These are phyloP conservation scores for Zeus faber DNA, from an alignment of 2,113 vertebrate genomes.

Conservation along the genomic window DNA sequence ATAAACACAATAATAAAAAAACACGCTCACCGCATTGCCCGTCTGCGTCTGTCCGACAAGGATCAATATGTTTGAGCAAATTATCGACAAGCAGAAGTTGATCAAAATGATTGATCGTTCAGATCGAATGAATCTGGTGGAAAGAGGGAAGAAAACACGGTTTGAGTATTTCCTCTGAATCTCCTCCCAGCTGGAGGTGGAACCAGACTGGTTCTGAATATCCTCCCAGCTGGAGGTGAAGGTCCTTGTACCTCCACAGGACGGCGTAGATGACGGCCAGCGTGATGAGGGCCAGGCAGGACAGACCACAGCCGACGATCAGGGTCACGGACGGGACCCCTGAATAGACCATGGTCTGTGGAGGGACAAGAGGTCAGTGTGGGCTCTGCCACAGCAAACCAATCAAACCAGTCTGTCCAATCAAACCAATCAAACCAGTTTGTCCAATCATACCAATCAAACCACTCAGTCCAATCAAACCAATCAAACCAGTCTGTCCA, in stretches of 20 bases:
- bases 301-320: slow-evolving; percentile 98
- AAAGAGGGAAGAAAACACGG: slow-evolving; percentile 24
- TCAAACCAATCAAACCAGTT: too few species aligned
- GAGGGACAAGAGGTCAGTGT: slow-evolving; percentile 54
- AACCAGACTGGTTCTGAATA: too few species aligned
- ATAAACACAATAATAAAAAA: too few species aligned
- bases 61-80: slow-evolving; percentile 98
- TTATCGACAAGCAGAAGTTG: slow-evolving; percentile 98
- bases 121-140: slow-evolving; percentile 91
- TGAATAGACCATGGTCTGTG: slow-evolving; percentile 97
- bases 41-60: slow-evolving; percentile 98
- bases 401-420: too few species aligned
- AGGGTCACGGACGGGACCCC: slow-evolving; percentile 96
- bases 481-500: too few species aligned
- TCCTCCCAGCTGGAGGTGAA: too few species aligned
- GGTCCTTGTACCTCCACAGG: slow-evolving; percentile 98
- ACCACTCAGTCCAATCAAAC: too few species aligned
- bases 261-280: slow-evolving; percentile 94
- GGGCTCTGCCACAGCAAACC: neutral
- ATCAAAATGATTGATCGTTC: slow-evolving; percentile 98
- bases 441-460: too few species aligned
- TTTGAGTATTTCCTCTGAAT: too few species aligned
- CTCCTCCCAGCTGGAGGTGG: too few species aligned
- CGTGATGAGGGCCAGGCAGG: slow-evolving; percentile 94
- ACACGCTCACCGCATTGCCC: slow-evolving; percentile 88